Conservation (phyloP, 2,113 vertebrate species). For the Coptodon bakossiorum region DNA sequence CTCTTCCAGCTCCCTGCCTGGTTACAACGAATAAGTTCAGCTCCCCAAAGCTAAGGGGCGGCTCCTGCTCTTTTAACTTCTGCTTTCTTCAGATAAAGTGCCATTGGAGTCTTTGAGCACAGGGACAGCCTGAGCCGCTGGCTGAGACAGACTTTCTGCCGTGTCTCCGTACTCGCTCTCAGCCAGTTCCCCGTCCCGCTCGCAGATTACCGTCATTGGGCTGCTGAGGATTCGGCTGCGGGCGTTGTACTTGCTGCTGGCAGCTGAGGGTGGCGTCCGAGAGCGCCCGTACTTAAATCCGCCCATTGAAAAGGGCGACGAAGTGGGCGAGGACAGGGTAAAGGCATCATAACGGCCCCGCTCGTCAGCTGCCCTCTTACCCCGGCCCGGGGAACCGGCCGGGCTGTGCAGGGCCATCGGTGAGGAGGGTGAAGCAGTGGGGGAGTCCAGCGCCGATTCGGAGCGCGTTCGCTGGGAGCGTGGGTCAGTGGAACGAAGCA, state of each 20-base stretch:
- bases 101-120: slow-evolving; percentile 60
- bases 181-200: slow-evolving; percentile 83
- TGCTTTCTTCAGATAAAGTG: slow-evolving; percentile 75
- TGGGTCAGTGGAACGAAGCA: slow-evolving; percentile 90
- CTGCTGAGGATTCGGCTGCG: slow-evolving; percentile 92
- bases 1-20: slow-evolving; percentile 4
- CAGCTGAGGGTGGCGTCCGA: slow-evolving; percentile 87
- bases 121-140: neutral
- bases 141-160: neutral
- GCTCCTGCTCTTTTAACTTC: slow-evolving; percentile 42
- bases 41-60: neutral
- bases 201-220: slow-evolving; percentile 97
- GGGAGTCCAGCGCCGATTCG: slow-evolving; percentile 61
- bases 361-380: slow-evolving; percentile 78
- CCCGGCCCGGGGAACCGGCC: slow-evolving; percentile 67
- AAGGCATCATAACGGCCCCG: slow-evolving; percentile 84
- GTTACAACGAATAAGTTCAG: slow-evolving; percentile 5
- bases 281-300: slow-evolving; percentile 82
- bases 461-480: slow-evolving; percentile 78
- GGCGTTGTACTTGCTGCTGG: slow-evolving; percentile 93
- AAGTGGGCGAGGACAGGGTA: slow-evolving; percentile 73
- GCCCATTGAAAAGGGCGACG: slow-evolving; percentile 60
- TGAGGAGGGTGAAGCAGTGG: slow-evolving; percentile 2
- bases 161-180: slow-evolving; percentile 70
- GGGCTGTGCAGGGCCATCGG: slow-evolving; percentile 66